phyloP scores from a whole-genome alignment of 2,797 vertebrate species.

The Esox masquinongy region DNA sequence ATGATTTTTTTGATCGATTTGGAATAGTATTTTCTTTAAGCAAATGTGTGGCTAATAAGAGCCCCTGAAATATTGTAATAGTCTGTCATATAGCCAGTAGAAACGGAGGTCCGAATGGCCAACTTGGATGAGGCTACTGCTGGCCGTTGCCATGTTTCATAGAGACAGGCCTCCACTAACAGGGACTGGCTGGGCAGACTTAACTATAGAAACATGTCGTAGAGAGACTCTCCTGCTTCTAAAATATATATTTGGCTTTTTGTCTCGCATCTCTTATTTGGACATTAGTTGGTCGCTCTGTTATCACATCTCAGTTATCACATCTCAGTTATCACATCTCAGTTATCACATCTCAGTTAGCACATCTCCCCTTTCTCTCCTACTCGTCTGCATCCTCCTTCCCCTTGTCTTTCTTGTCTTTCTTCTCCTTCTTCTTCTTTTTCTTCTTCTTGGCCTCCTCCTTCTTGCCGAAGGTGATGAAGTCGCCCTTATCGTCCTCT shows the following conservation, averaged over 20 bases:
- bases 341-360: constrained; percentile 5
- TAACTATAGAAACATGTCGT: constrained; percentile 62
- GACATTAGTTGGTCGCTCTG: constrained; percentile 63
- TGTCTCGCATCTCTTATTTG: constrained; percentile 64
- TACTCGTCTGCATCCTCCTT: constrained; percentile 93
- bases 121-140: constrained; percentile 41
- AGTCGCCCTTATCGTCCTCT: constrained; percentile 95
- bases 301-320: constrained; percentile 4
- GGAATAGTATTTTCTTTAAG: constrained; percentile 40
- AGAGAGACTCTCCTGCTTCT: constrained; percentile 51
- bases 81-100: constrained; percentile 31
- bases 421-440: constrained; percentile 99
- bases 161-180: constrained; percentile 48
- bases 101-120: constrained; percentile 15
- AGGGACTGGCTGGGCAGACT: constrained; percentile 56
- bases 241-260: constrained; percentile 61
- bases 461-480: constrained; percentile 99
- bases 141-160: constrained; percentile 37
- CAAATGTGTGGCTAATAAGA: constrained; percentile 34
- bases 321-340: constrained; percentile 2
- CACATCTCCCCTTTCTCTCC: constrained; percentile 30
- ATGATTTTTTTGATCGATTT: constrained; percentile 44
- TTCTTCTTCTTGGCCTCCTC: constrained; percentile 99
- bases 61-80: constrained; percentile 27
- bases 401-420: constrained; percentile 96